Conservation (phyloP, 1,140 invertebrate genomes). For the Pemphigus obesinymphae region DNA sequence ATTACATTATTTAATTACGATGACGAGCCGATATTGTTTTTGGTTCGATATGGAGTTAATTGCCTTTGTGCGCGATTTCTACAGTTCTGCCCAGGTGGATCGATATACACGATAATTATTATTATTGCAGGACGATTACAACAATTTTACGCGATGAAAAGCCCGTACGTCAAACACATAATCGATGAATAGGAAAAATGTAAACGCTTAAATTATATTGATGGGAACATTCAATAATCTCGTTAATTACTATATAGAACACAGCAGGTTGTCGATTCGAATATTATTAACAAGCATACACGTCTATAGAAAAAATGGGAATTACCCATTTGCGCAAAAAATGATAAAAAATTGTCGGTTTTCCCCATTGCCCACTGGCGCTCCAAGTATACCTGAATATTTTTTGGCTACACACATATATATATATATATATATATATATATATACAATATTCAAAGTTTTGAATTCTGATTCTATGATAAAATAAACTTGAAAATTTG, state of each 20-base stretch:
- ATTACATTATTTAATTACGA: constrained; percentile 31
- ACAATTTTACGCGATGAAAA: constrained; percentile 7
- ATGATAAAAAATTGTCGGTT: too few species aligned
- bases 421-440: too few species aligned
- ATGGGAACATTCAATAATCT: constrained; percentile 9
- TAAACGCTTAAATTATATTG: not conserved
- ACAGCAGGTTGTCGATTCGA: not conserved
- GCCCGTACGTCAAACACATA: not conserved
- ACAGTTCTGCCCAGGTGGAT: not conserved
- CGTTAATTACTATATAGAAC: not conserved
- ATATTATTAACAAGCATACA: not conserved
- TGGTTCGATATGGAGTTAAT: not conserved
- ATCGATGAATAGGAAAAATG: not conserved
- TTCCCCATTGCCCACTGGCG: too few species aligned
- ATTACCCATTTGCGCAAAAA: too few species aligned
- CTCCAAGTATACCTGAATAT: too few species aligned
- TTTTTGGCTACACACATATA: too few species aligned
- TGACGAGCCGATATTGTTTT: constrained; percentile 30
- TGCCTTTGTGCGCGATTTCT: constrained; percentile 25
- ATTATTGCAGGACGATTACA: not conserved
- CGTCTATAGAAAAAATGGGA: too few species aligned
- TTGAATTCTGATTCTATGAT: too few species aligned
- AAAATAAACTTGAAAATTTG: too few species aligned
- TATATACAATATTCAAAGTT: too few species aligned
- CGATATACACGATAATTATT: not conserved